phyloP scores from a whole-genome alignment of 1,140 invertebrate species.

The Hormaphis cornu region DNA sequence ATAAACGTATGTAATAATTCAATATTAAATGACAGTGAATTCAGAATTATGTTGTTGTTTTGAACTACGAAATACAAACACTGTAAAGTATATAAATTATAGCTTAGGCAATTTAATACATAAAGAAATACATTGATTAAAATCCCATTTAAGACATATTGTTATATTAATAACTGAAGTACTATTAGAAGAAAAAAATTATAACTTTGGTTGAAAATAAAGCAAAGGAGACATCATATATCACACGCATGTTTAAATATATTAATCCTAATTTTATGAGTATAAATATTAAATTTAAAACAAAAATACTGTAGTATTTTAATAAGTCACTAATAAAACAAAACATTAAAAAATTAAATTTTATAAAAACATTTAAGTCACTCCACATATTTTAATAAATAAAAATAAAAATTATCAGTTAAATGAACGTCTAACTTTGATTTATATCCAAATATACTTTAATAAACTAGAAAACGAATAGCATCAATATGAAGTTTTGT shows the following conservation, averaged over 20 bases:
- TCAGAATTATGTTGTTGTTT: not conserved
- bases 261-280: too few species aligned
- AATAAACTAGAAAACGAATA: not conserved
- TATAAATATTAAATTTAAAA: too few species aligned
- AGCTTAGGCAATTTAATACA: not conserved
- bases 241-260: too few species aligned
- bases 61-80: not conserved
- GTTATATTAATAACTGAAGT: too few species aligned
- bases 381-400: not conserved
- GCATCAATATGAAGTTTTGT: not conserved
- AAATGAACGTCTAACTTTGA: not conserved
- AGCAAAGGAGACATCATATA: too few species aligned
- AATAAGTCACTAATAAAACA: not conserved
- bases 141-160: too few species aligned
- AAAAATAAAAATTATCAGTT: not conserved
- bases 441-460: not conserved
- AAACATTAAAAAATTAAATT: not conserved
- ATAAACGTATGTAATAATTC: not conserved
- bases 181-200: too few species aligned
- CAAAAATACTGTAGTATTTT: too few species aligned
- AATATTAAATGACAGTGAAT: not conserved
- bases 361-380: not conserved
- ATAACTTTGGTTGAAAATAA: too few species aligned
- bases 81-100: not conserved
- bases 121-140: too few species aligned